Evolutionary conservation across 2,888 invertebrate genomes (phyloP).

Genomic region (Napeogenes inachia): DNA sequence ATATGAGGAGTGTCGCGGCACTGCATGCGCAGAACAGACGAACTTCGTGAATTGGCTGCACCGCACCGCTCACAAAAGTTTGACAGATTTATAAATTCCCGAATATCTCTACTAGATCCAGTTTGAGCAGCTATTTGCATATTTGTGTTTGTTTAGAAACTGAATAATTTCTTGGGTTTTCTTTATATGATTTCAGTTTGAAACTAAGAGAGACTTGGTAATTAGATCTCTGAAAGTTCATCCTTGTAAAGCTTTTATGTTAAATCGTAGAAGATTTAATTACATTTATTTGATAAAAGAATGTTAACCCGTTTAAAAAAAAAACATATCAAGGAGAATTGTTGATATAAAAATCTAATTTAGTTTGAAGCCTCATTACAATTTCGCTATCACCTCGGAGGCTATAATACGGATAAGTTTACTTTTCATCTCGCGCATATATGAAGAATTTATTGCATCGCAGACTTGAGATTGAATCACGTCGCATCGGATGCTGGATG

Average conservation of each 20-base stretch:
- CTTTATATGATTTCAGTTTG: not conserved
- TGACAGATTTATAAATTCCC: conserved; percentile 32
- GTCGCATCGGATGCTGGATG: conserved; percentile 20
- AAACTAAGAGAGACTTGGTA: not conserved
- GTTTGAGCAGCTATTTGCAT: conserved; percentile 23
- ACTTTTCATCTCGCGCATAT: conserved; percentile 51
- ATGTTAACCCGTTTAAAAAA: too few species aligned
- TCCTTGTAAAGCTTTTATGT: too few species aligned
- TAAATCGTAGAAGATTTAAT: too few species aligned
- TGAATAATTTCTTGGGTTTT: not conserved
- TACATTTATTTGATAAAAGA: too few species aligned
- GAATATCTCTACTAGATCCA: conserved; percentile 21
- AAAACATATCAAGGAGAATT: not conserved
- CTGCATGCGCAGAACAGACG: conserved; percentile 2
- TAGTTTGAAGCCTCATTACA: not conserved
- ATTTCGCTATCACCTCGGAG: conserved; percentile 24
- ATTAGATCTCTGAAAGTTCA: not conserved
- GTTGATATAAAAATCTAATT: not conserved
- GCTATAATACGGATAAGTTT: conserved; percentile 49
- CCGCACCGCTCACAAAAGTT: conserved; percentile 23
- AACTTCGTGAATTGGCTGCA: conserved; percentile 16
- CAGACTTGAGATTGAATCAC: conserved; percentile 27
- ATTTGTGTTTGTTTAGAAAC: conserved; percentile 22
- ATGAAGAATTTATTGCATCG: conserved; percentile 29
- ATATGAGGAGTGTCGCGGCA: not conserved